Evolutionary conservation across 2,888 invertebrate species (phyloP), one percentile per base, ranked within the genome.

Genomic region (Craniophora ligustri): DNA sequence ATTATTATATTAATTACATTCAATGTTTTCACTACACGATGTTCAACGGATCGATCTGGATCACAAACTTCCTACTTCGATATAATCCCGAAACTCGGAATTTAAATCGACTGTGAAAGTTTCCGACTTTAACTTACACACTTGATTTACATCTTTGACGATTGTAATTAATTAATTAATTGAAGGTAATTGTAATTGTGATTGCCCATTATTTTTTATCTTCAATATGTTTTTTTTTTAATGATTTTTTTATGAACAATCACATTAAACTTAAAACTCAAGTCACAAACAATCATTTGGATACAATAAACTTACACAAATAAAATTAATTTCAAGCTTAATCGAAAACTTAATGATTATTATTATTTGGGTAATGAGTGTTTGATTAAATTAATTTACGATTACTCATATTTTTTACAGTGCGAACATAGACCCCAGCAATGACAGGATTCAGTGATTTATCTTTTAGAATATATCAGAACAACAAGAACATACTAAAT

Each of bases 1-100:
- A 78, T 83, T 88, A 89, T 89, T 86, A 87, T 86, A 91, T 90
- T 92, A 92, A 92, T 92, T 90, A 90, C 86, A 79, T 81, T 83
- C 81, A 78, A 85, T 78, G 85, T 91, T 92, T 92, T 89, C 91
- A 87, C 90, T 86, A 36, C 35, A 79, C 75, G 71, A 62, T 59
- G 71, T 58, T 45, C 70, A 70, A 64, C 74, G 74, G 71, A 87
- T 85, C 78, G 81, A 89, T 91, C 88, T 88, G 87, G 88, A 92
- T 87, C 75, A 70, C 64, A 78, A 40, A 40, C 84, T 91, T 90
- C 91, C 89, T 89, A 72, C 63, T 78, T 63, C 78, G 84, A 85
- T 85, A 48, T 61, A 65, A 78, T 73, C 72, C 75, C 65, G 58
- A 75, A 75, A 57, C 63, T 61, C 36, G 61, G 68, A 47, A 67